Evolutionary conservation across 2,113 vertebrate genomes (phyloP), one percentile per base, ranked within the genome.

Genomic region (Planiliza haematocheilus): DNA sequence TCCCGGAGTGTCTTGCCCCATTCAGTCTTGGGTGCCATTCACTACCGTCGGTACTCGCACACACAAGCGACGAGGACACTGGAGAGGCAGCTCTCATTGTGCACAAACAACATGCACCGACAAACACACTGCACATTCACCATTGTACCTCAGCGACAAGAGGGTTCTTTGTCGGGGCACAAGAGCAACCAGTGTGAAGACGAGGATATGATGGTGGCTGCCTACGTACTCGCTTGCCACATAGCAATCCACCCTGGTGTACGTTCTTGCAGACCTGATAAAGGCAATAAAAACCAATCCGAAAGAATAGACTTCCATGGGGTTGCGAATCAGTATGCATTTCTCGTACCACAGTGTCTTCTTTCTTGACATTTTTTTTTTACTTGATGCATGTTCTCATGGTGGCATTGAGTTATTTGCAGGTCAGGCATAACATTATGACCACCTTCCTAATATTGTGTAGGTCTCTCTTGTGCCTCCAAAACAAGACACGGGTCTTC

Each of bases 121-220:
- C 13, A 50, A 57, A 60, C 61, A 64, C 49, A 34, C 64, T 63
- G 46, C 64, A 39, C 17, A 59, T 74, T 69, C 62, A 20, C 81
- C 39, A 84, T 88, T 89, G 85, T 83, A 76, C 62, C 46, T 62
- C 62, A 37, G 7, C 4, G 82, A 93, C 83, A 92, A 84, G 68
- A 69, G 79, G 42, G 41, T 49, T 67, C 84, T 86, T 93, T 92
- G 84, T 91, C 9, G 18, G 12, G 57, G 21, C 39, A 11, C 10
- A 69, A 84, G 43, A 62, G 55, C 64, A 62, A 51, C 61, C 16
- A 12, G 66, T 76, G 80, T 67, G 39, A 58, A 64, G 64, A 39
- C 4, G 7, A n/a, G 62, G 65, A 74, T 64, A 62, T 74, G 60
- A 75, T 72, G 57, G 36, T 10, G 7, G 46, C 41, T 51, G 42